Base-by-base conservation (phyloP, 1,140 invertebrate genomes). In the Zaprionus vittiger region DNA sequence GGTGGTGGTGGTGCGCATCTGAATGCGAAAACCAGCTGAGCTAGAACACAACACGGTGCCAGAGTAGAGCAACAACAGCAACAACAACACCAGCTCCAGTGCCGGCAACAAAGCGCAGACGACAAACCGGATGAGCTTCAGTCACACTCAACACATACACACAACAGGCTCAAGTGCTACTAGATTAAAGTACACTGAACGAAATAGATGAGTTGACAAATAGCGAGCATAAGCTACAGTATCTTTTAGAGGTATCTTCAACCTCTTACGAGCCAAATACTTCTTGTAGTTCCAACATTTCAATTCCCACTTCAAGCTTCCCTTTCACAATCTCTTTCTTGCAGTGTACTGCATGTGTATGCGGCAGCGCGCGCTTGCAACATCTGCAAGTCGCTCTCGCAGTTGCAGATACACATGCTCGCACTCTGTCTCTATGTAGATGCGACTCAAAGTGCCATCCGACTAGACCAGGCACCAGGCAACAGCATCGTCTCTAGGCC, bases 1-100 rank as follows among this genome's bases (percentile, higher is more conserved):
- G 28, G 6, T 9, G 28, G 7, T 31, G 9, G 9, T 34, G 31
- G 31, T 34, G 73, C 78, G 81, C 83, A 87, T 87, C 73, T 83
- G 41, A 77, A 79, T 74, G 77, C 70, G 68, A 76, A 77, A 83
- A 83, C 81, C 84, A 87, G 84, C 84, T 89, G 84, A 84, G 84
- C 84, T 87, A 87, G 84, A 87, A 87, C 82, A 74, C 75, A 44
- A 31, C 54, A 41, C 38, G 15, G 6, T 26, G 20, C 47, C 47
- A 11, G 54, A 28, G 15, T 26, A 28, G 54, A 56, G 26, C 22
- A 17, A 5, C 41, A 72, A 47, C 62, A 71, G 22, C 47, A 34
- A 47, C 64, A 67, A 4, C 26, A 24, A 59, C 31, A 59, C 0
- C 54, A 44, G 38, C 52, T 28, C 17, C 20, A 49, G 41, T 17